A percentile compares a stretch with the other conserved stretches of the same genome.
phyloP scores from a whole-genome alignment of 2,888 invertebrate species.

The Scrobipalpa costella region DNA sequence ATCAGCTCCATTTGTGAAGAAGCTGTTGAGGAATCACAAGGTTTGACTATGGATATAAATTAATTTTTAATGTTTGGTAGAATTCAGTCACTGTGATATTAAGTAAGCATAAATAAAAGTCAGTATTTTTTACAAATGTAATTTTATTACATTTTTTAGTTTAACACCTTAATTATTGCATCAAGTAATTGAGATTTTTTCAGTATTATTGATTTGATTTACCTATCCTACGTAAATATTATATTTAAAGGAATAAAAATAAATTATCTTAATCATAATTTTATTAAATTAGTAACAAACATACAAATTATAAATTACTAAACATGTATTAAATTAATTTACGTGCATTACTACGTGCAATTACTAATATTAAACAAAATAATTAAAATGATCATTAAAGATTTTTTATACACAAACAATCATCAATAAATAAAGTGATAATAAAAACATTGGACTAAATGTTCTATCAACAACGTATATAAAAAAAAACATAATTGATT shows the following conservation, averaged over 20 bases:
- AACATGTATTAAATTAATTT: neutral
- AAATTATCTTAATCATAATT: neutral
- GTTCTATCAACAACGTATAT: too few species aligned
- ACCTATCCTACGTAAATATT: neutral
- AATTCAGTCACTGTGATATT: conserved; percentile 5
- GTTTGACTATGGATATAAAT: conserved; percentile 43
- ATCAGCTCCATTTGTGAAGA: conserved; percentile 35
- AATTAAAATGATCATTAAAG: neutral
- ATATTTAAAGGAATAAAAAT: neutral
- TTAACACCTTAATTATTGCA: too few species aligned
- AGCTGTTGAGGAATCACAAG: conserved; percentile 32
- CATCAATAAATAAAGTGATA: too few species aligned
- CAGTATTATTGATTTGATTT: neutral
- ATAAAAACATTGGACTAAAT: too few species aligned
- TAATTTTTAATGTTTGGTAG: conserved; percentile 6
- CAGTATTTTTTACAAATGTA: neutral
- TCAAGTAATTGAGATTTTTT: neutral
- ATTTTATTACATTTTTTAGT: conserved; percentile 11
- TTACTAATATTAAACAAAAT: neutral
- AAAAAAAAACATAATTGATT: too few species aligned
- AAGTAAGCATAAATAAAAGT: neutral
- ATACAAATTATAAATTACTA: neutral
- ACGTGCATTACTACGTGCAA: too few species aligned
- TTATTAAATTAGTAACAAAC: neutral
- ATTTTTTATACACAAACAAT: too few species aligned